A percentile compares a stretch with the other conserved stretches of the same genome.
These are phyloP conservation scores for Anthoscopus minutus DNA, from an alignment of 2,113 vertebrate genomes.

Conservation along the genomic window DNA sequence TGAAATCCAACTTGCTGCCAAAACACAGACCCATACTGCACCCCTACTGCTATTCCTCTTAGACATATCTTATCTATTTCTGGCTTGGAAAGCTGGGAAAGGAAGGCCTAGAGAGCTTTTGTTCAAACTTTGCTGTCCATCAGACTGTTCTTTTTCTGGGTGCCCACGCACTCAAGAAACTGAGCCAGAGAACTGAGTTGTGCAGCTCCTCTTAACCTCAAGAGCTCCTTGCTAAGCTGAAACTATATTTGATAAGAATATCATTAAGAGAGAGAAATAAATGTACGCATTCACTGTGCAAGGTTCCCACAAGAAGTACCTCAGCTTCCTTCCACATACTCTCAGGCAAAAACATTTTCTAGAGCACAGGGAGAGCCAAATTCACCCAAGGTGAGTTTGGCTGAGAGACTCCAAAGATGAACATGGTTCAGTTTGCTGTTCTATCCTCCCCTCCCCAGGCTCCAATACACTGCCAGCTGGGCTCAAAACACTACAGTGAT, in stretches of 20 bases:
- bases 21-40: not conserved
- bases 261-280: not conserved
- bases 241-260: not conserved
- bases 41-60: not conserved
- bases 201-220: not conserved
- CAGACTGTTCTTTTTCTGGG: not conserved
- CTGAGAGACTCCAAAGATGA: not conserved
- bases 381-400: not conserved
- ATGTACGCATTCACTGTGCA: not conserved
- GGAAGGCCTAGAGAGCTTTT: not conserved
- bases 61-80: not conserved
- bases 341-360: not conserved
- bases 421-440: not conserved
- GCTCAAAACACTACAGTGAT: constrained; percentile 24
- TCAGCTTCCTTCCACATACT: not conserved
- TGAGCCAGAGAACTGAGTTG: not conserved
- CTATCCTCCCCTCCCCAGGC: not conserved
- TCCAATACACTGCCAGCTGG: constrained; percentile 1
- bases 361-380: not conserved
- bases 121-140: not conserved
- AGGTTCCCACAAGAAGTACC: not conserved
- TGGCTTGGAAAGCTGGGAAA: not conserved
- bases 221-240: not conserved
- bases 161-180: not conserved
- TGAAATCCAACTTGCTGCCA: not conserved